Evolutionary conservation across 2,888 invertebrate genomes (phyloP), one percentile per base, ranked within the genome.

Genomic region (Tipula helvola): DNA sequence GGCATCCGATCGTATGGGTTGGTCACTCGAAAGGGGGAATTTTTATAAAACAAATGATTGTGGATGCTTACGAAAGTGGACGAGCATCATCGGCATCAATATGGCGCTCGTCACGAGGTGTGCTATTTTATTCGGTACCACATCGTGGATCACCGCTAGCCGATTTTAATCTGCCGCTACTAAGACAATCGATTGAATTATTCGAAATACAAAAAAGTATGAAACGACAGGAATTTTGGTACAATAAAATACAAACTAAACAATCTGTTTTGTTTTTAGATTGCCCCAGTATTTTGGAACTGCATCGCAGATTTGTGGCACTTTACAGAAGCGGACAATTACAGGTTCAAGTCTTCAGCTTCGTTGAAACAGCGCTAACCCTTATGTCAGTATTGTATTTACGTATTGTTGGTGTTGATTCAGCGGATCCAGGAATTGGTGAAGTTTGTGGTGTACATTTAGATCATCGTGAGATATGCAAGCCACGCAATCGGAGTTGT

Each of bases 111-210:
- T 94, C 95, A 7, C 92, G 92, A 5, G 95, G 94, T 0, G 94
- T 96, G 88, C 94, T 97, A 92, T 97, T 97, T 91, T 97, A 96
- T 91, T 96, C 97, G 83, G 97, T 97, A 7, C 97, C 97, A 0
- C 97, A 97, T 91, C 93, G 94, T 16, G 97, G 97, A 1, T 96
- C 97, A 0, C 93, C 95, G 36, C 92, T 97, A 86, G 97, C 96
- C 0, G 94, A 95, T 88, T 94, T 95, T 88, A 95, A 95, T 89
- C 93, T 95, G 0, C 95, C 96, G 1, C 92, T 97, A 86, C 92
- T 97, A 0, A 92, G 94, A n/a, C 93, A 96, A 87, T 96, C 96
- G 44, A 93, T 96, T 0, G 97, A 97, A 89, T 92, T 97, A 39
- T 91, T 94, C 87, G 96, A 97, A 92, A 95, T 97, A 87, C 94